A percentile compares a stretch with the other conserved stretches of the same genome.
phyloP scores from a whole-genome alignment of 2,888 invertebrate genomes.

The Drosophila yooni region DNA sequence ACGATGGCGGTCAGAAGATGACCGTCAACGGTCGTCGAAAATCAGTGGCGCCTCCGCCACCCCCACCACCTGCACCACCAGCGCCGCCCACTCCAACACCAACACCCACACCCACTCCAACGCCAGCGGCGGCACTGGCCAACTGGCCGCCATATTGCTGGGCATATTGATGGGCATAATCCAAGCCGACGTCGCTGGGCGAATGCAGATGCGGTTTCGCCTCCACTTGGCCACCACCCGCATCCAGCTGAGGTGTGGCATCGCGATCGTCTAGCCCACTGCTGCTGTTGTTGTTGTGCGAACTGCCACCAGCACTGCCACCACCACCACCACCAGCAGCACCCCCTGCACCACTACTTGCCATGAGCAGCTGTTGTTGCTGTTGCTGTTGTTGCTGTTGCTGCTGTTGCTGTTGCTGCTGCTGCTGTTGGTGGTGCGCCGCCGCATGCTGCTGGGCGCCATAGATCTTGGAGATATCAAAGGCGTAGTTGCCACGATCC shows the following conservation, averaged over 20 bases:
- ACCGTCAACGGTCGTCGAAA: slow-evolving; percentile 85
- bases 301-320: slow-evolving; percentile 70
- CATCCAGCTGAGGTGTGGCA: slow-evolving; percentile 83
- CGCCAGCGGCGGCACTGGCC: slow-evolving; percentile 60
- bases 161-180: slow-evolving; percentile 83
- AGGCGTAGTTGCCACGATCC: slow-evolving; percentile 85
- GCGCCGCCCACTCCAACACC: slow-evolving; percentile 51
- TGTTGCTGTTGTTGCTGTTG: slow-evolving; percentile 64
- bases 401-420: slow-evolving; percentile 72
- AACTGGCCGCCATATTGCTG: slow-evolving; percentile 80
- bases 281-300: slow-evolving; percentile 75
- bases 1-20: slow-evolving; percentile 85
- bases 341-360: slow-evolving; percentile 53
- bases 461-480: slow-evolving; percentile 85
- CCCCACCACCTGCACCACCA: slow-evolving; percentile 38
- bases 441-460: slow-evolving; percentile 84
- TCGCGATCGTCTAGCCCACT: slow-evolving; percentile 83
- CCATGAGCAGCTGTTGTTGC: slow-evolving; percentile 62
- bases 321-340: slow-evolving; percentile 31
- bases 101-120: slow-evolving; percentile 42
- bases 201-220: slow-evolving; percentile 83
- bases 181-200: slow-evolving; percentile 83
- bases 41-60: slow-evolving; percentile 75
- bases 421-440: slow-evolving; percentile 83
- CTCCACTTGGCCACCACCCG: slow-evolving; percentile 74